These are phyloP conservation scores for Elysia crispata DNA, from an alignment of 2,888 invertebrate genomes.

Conservation along the genomic window DNA sequence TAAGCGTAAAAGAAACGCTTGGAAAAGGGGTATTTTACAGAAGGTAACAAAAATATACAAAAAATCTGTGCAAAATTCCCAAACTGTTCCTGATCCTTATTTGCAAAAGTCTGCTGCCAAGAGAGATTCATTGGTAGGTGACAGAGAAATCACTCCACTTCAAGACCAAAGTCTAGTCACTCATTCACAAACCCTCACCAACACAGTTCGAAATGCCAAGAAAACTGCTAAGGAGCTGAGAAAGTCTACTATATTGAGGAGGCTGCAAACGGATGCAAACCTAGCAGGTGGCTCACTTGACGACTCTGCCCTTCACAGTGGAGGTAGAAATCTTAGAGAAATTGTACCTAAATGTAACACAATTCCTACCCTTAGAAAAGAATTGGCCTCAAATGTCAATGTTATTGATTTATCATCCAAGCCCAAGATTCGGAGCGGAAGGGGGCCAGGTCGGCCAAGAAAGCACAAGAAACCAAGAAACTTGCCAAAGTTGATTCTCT, in stretches of 20 bases:
- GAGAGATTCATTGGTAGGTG: too few relatives aligned
- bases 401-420: background rate
- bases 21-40: slow-evolving; percentile 41
- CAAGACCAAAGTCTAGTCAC: too few relatives aligned
- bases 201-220: too few relatives aligned
- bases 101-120: too few relatives aligned
- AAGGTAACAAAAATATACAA: slow-evolving; percentile 10
- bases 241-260: slow-evolving; percentile 31
- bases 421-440: too few relatives aligned
- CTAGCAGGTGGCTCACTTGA: slow-evolving; percentile 30
- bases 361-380: background rate
- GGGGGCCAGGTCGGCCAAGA: too few relatives aligned
- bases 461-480: too few relatives aligned
- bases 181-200: too few relatives aligned
- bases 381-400: background rate
- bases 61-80: background rate
- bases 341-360: background rate
- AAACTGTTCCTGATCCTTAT: too few relatives aligned
- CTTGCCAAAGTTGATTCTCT: too few relatives aligned
- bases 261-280: slow-evolving; percentile 44
- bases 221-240: too few relatives aligned
- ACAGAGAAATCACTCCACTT: too few relatives aligned
- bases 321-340: slow-evolving; percentile 27
- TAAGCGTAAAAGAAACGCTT: slow-evolving; percentile 39
- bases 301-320: background rate